Evolutionary conservation across 1,140 invertebrate species (phyloP).

Genomic region (Amphibalanus amphitrite): DNA sequence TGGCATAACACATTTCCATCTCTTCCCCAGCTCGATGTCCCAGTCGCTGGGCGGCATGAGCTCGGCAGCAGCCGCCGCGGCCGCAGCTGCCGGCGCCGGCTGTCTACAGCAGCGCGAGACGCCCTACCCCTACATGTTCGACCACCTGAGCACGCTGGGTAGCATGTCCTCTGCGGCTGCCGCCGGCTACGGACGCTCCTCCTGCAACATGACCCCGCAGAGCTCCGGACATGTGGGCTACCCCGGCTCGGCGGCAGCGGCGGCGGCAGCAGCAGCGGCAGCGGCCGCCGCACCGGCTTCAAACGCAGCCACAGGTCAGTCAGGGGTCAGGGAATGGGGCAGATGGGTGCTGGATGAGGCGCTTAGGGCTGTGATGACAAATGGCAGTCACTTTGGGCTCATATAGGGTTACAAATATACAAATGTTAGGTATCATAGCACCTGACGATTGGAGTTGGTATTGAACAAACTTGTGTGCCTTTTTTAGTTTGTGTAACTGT

Average conservation of each 20-base stretch:
- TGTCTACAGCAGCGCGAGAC: slow-evolving; percentile 70
- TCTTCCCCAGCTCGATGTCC: too few relatives aligned
- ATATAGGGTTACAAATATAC: too few relatives aligned
- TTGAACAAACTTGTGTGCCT: too few relatives aligned
- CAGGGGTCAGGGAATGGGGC: too few relatives aligned
- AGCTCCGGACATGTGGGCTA: slow-evolving; percentile 16
- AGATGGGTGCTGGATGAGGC: too few relatives aligned
- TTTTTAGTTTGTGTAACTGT: too few relatives aligned
- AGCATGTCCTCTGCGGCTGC: slow-evolving; percentile 35
- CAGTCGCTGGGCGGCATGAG: slow-evolving; percentile 33
- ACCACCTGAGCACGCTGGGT: slow-evolving; percentile 47
- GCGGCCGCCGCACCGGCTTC: slow-evolving; percentile 18
- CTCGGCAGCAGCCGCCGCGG: slow-evolving; percentile 22
- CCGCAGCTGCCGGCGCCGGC: slow-evolving; percentile 61
- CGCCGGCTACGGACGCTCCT: slow-evolving; percentile 6
- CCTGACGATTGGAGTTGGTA: too few relatives aligned
- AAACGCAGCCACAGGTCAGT: slow-evolving; percentile 14
- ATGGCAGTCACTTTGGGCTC: too few relatives aligned
- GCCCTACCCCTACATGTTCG: slow-evolving; percentile 81
- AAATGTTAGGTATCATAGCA: too few relatives aligned
- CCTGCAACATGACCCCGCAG: slow-evolving; percentile 12
- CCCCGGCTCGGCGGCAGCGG: slow-evolving; percentile 37
- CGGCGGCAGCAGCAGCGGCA: slow-evolving; percentile 33
- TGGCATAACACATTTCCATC: too few relatives aligned
- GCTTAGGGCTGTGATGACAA: too few relatives aligned